phyloP scores from a whole-genome alignment of 2,888 invertebrate species.

The Incurvaria masculella region DNA sequence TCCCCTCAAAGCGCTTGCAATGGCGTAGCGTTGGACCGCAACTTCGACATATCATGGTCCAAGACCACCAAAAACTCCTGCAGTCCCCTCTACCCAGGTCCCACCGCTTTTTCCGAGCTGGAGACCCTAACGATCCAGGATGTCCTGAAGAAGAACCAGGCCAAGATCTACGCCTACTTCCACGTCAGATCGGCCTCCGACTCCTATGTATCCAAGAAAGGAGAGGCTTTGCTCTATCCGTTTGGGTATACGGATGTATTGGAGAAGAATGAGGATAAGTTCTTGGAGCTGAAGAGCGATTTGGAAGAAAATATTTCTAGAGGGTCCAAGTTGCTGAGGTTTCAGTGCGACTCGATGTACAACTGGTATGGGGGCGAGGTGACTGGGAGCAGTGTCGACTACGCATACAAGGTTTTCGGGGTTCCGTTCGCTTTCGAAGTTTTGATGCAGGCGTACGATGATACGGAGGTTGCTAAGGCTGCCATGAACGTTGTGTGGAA shows the following conservation, averaged over 20 bases:
- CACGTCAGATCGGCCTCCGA: no score
- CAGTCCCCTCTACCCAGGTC: no score
- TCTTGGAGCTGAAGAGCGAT: slow-evolving; percentile 35
- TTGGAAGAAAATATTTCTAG: slow-evolving; percentile 38
- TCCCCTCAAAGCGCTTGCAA: no score
- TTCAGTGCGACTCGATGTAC: slow-evolving; percentile 11
- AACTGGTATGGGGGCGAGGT: slow-evolving; percentile 36
- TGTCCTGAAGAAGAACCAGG: no score
- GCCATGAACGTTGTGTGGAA: slow-evolving; percentile 31
- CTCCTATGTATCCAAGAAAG: no score
- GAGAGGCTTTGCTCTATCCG: slow-evolving; percentile 41
- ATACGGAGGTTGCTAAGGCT: slow-evolving; percentile 2
- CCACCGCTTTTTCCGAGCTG: no score
- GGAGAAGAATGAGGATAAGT: slow-evolving; percentile 33
- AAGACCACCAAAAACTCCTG: no score
- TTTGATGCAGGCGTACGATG: slow-evolving; percentile 32
- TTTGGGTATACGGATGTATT: slow-evolving; percentile 29
- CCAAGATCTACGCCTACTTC: no score
- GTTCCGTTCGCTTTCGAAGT: slow-evolving; percentile 39
- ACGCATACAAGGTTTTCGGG: slow-evolving; percentile 39
- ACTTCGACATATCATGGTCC: no score
- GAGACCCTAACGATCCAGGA: no score
- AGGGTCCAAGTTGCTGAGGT: slow-evolving; percentile 22
- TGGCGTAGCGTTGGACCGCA: no score
- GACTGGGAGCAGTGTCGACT: slow-evolving; percentile 38